Evolutionary conservation across 2,888 invertebrate species (phyloP), one percentile per base, ranked within the genome.

Genomic region (Eupithecia centaureata): DNA sequence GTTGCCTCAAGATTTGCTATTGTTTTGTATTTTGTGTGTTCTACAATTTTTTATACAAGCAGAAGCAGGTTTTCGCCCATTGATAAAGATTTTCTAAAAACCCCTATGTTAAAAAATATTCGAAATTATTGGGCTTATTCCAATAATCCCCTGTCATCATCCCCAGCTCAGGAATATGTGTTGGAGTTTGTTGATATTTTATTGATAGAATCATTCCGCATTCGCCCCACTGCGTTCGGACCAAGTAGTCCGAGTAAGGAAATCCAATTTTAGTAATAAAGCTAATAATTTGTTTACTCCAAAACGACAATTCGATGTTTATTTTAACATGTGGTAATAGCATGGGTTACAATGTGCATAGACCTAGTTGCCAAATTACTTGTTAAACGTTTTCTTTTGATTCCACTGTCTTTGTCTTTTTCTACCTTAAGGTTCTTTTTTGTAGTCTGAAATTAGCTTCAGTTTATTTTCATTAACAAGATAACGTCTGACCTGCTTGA

Each of bases 361-460:
- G 5, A 38, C n/a, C 7, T 38, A 1, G 2, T 2, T 7, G 1
- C 8, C 8, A 38, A 18, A 3, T 38, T n/a, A 18, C n/a, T 42
- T 18, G 0, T 35, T 4, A 35, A 35, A 35, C n/a, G 4, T 42
- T 42, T 42, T 32, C 3, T 42, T 38, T 1, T 38, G 7, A 42
- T 18, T 42, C 10, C 8, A 2, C 18, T 42, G 7, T 2, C 8
- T 38, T 5, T 0, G 8, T 18, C 2, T 18, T n/a, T 38, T 32
- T n/a, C 18, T 18, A n/a, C 42, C 42, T 42, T 42, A 18, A 7
- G 1, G 5, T n/a, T 18, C 42, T 8, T 5, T 56, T 18, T 54
- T 42, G 25, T 42, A 28, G n/a, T 51, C 58, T 59, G 56, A 58
- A 62, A 35, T 66, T 52, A 47, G 42, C 47, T 62, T 67, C 51